Conservation (phyloP, 2,888 invertebrate genomes). For the Timandra comae region DNA sequence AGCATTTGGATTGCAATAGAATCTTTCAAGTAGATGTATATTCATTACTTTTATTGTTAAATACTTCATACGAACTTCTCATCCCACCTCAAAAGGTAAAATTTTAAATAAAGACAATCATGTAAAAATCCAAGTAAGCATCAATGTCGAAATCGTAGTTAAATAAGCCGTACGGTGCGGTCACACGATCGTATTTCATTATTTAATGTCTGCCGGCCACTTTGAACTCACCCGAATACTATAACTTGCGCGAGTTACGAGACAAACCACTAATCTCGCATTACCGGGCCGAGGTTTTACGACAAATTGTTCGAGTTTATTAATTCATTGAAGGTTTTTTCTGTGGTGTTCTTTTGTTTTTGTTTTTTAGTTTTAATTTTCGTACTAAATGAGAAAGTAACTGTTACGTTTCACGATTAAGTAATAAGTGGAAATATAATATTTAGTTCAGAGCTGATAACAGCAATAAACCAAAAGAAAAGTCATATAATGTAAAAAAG, state of each 20-base stretch:
- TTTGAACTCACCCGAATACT: slow-evolving; percentile 71
- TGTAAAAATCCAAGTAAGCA: slow-evolving; percentile 35
- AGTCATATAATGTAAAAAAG: too few species aligned
- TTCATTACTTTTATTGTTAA: too few species aligned
- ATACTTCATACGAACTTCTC: too few species aligned
- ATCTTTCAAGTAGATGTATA: too few species aligned
- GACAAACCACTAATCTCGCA: slow-evolving; percentile 44
- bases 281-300: slow-evolving; percentile 43
- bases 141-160: slow-evolving; percentile 40
- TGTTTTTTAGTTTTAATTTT: too few species aligned
- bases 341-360: slow-evolving; percentile 5
- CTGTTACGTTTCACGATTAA: too few species aligned
- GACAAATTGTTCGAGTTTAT: slow-evolving; percentile 42
- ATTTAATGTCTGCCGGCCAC: slow-evolving; percentile 67
- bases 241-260: slow-evolving; percentile 70
- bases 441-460: too few species aligned
- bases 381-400: too few species aligned
- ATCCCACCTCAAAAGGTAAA: too few species aligned
- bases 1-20: too few species aligned
- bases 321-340: slow-evolving; percentile 28
- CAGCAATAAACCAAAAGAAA: too few species aligned
- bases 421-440: too few species aligned
- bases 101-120: slow-evolving; percentile 4
- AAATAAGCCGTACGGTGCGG: slow-evolving; percentile 58
- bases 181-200: slow-evolving; percentile 63